These are phyloP conservation scores for Orestias chungarensis DNA, from an alignment of 2,797 vertebrate species.

Conservation along the genomic window DNA sequence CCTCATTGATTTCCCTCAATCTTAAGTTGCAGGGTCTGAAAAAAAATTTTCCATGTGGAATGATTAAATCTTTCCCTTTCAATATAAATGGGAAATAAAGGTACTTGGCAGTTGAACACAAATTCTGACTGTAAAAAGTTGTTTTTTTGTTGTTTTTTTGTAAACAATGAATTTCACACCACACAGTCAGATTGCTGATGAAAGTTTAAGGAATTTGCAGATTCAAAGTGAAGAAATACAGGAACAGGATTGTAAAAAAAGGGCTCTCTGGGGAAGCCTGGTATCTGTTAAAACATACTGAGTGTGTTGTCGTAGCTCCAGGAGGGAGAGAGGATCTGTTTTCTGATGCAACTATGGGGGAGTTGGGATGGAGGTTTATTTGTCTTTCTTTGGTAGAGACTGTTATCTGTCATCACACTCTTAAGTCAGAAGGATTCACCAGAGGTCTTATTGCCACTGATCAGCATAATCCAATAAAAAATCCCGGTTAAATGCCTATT, in stretches of 20 bases:
- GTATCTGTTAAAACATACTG: conserved; percentile 69
- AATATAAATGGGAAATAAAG: neutral
- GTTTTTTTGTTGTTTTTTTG: neutral
- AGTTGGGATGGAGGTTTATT: conserved; percentile 66
- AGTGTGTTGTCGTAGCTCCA: conserved; percentile 67
- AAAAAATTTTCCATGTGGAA: neutral
- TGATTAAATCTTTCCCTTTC: neutral
- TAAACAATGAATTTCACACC: neutral
- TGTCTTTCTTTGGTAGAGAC: conserved; percentile 69
- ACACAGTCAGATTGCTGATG: neutral
- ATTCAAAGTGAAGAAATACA: conserved; percentile 19
- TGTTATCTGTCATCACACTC: conserved; percentile 64
- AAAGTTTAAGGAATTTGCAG: conserved; percentile 23
- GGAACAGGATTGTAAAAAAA: conserved; percentile 43
- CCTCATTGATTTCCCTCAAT: neutral
- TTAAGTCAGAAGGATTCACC: conserved; percentile 44
- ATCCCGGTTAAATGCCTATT: conserved; percentile 38
- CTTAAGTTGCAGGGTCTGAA: neutral
- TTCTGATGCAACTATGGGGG: conserved; percentile 61
- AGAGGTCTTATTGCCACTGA: conserved; percentile 30
- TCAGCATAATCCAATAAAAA: conserved; percentile 61
- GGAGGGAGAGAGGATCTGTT: conserved; percentile 66
- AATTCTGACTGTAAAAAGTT: neutral
- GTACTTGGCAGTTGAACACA: neutral
- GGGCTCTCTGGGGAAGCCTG: conserved; percentile 52